Evolutionary conservation across 2,888 invertebrate genomes (phyloP).

Genomic region (Petrolisthes cinctipes): DNA sequence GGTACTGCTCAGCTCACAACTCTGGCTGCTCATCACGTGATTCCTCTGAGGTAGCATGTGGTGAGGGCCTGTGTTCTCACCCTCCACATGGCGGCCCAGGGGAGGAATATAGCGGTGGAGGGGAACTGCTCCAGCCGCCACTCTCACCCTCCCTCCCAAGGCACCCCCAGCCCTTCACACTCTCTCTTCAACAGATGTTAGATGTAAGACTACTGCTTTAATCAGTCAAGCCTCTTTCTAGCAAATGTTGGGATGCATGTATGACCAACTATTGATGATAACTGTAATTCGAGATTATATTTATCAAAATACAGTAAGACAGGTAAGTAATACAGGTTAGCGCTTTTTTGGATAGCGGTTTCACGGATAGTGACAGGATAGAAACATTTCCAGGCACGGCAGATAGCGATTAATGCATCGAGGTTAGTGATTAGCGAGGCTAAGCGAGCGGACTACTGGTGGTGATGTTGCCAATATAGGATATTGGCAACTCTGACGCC

Average conservation of each 20-base stretch:
- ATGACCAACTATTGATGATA: no score
- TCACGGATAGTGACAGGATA: no score
- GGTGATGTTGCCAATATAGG: no score
- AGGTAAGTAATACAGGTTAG: no score
- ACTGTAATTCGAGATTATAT: no score
- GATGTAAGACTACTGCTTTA: conserved; percentile 27
- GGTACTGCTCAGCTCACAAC: conserved; percentile 59
- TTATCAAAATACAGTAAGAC: no score
- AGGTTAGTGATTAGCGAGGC: no score
- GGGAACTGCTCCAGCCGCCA: conserved; percentile 28
- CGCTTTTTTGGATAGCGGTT: no score
- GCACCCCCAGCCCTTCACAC: conserved; percentile 45
- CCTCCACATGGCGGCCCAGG: conserved; percentile 44
- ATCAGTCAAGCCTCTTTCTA: background rate
- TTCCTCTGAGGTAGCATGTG: conserved; percentile 90
- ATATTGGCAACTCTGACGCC: no score
- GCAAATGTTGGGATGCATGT: background rate
- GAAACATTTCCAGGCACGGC: no score
- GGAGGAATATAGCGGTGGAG: conserved; percentile 7
- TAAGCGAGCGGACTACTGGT: no score
- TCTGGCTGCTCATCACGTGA: conserved; percentile 78
- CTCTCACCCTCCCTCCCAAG: conserved; percentile 46
- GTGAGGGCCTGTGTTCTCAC: conserved; percentile 82
- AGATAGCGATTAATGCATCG: no score
- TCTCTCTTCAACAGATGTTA: conserved; percentile 58